A percentile compares a stretch with the other conserved stretches of the same genome.
Conservation (phyloP, 2,888 invertebrate species). For the Chrysomela aeneicollis region DNA sequence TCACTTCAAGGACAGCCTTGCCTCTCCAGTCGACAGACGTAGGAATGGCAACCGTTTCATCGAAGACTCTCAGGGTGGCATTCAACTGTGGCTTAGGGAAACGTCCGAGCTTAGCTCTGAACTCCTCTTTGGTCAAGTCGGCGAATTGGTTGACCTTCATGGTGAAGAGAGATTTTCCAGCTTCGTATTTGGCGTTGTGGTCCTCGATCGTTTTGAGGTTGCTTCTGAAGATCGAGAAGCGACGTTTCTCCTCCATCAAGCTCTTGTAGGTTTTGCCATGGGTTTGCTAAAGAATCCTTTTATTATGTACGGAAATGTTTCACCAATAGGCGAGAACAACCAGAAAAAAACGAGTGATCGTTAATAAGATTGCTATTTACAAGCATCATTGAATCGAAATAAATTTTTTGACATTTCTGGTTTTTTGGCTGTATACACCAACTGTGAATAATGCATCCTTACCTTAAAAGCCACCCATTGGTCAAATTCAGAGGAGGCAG, state of each 20-base stretch:
- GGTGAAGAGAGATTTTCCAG: background rate
- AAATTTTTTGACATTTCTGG: no score
- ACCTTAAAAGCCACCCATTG: slow-evolving; percentile 29
- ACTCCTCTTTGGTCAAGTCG: slow-evolving; percentile 10
- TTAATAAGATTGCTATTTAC: no score
- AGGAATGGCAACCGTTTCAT: background rate
- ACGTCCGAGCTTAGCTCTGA: background rate
- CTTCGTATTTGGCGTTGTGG: slow-evolving; percentile 8
- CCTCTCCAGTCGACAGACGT: background rate
- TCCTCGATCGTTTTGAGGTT: background rate
- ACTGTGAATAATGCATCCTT: no score
- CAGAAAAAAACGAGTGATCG: no score
- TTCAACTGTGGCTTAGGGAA: background rate
- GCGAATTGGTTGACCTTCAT: slow-evolving; percentile 14
- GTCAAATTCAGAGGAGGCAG: slow-evolving; percentile 16
- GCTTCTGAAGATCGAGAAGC: slow-evolving; percentile 6
- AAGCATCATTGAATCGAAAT: no score
- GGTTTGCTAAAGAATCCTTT: background rate
- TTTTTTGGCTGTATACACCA: no score
- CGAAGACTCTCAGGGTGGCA: background rate
- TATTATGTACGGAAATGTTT: no score
- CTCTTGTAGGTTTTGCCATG: slow-evolving; percentile 1
- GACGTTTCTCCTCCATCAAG: slow-evolving; percentile 6
- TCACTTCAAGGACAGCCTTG: slow-evolving; percentile 3
- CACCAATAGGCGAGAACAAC: no score